phyloP scores from a whole-genome alignment of 2,113 vertebrate species.

The Alosa alosa region DNA sequence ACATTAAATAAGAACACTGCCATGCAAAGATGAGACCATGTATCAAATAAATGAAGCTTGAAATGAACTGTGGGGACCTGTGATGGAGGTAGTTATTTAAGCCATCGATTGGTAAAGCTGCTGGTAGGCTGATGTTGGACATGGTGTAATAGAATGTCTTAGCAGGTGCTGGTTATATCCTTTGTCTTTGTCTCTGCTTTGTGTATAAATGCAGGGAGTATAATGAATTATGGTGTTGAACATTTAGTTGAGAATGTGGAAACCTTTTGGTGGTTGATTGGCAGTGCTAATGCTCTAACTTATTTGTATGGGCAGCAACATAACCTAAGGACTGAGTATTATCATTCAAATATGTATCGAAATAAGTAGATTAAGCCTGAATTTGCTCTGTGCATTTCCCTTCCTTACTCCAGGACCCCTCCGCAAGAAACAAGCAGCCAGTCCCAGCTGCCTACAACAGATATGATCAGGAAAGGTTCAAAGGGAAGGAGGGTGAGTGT shows the following conservation, averaged over 20 bases:
- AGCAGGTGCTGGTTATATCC: too few species aligned
- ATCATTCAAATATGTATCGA: neutral
- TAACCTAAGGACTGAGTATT: neutral
- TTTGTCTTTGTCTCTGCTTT: too few species aligned
- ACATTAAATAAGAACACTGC: neutral
- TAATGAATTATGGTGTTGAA: too few species aligned
- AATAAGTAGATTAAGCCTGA: neutral
- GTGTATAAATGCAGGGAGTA: too few species aligned
- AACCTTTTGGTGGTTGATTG: too few species aligned
- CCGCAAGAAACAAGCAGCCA: constrained; percentile 90
- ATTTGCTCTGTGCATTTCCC: neutral
- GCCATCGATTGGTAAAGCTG: neutral
- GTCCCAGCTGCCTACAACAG: constrained; percentile 95
- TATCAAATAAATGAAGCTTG: constrained; percentile 45
- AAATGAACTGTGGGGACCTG: constrained; percentile 32
- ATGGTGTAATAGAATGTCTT: neutral
- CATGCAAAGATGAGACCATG: neutral
- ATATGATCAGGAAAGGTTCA: constrained; percentile 98
- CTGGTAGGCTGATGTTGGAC: neutral
- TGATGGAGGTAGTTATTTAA: neutral
- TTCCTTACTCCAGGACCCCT: constrained; percentile 77
- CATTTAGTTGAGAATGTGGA: too few species aligned
- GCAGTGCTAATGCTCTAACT: too few species aligned
- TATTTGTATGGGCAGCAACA: neutral
- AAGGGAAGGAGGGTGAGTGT: constrained; percentile 94